These are phyloP conservation scores for Oncorhynchus masou DNA, from an alignment of 2,113 vertebrate genomes.

Conservation along the genomic window DNA sequence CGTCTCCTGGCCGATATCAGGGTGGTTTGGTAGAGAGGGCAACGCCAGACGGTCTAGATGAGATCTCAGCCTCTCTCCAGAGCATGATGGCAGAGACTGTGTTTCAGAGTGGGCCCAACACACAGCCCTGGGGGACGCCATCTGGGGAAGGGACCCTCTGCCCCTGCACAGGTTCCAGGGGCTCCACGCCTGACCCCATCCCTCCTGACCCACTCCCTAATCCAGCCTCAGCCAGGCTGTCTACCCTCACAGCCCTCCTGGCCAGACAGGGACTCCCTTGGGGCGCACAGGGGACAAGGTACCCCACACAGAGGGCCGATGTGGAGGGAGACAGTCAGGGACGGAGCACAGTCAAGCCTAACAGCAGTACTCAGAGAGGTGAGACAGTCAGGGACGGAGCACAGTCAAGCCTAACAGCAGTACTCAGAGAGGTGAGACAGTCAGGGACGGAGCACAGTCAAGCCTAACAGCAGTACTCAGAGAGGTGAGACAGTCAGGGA, in stretches of 20 bases:
- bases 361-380: neutral
- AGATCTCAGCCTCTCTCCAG: slow-evolving; percentile 5
- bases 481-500: too few relatives aligned
- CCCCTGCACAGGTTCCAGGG: neutral
- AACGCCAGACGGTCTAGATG: neutral
- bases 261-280: neutral
- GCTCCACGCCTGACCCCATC: neutral
- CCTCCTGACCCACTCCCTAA: neutral
- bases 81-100: neutral
- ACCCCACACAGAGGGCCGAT: neutral
- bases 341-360: slow-evolving; percentile 1
- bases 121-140: neutral
- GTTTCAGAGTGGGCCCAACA: neutral
- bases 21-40: neutral
- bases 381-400: too few relatives aligned
- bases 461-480: too few relatives aligned
- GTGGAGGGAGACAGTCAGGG: neutral
- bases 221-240: neutral
- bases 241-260: neutral
- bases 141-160: neutral
- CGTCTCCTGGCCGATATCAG: too few relatives aligned
- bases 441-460: too few relatives aligned
- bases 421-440: too few relatives aligned
- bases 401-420: too few relatives aligned
- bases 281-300: neutral